Conservation (phyloP, 2,113 vertebrate genomes). For the Oryzias woworae region DNA sequence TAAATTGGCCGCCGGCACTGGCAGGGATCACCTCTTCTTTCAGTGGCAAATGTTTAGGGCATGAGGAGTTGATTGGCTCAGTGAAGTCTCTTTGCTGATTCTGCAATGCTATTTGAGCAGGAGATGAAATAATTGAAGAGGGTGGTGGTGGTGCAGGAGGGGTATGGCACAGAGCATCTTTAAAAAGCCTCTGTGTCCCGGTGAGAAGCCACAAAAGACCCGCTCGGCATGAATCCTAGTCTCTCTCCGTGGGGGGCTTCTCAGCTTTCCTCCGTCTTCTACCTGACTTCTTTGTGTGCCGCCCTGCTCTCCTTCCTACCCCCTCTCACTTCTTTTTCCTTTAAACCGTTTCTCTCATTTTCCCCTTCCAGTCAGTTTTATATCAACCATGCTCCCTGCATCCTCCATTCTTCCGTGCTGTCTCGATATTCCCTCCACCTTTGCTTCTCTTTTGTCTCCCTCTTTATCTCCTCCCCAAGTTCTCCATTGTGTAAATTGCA, state of each 20-base stretch:
- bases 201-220: slow-evolving; percentile 55
- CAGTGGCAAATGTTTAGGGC: slow-evolving; percentile 40
- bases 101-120: slow-evolving; percentile 35
- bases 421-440: slow-evolving; percentile 4
- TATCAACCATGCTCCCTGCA: slow-evolving; percentile 29
- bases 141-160: slow-evolving; percentile 29
- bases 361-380: slow-evolving; percentile 39
- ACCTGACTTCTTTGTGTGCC: slow-evolving; percentile 25
- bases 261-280: slow-evolving; percentile 36
- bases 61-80: slow-evolving; percentile 42
- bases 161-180: slow-evolving; percentile 54
- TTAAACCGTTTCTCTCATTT: slow-evolving; percentile 43
- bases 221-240: slow-evolving; percentile 40
- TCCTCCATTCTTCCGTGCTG: slow-evolving; percentile 32
- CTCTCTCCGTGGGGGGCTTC: slow-evolving; percentile 29
- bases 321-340: slow-evolving; percentile 33
- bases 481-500: slow-evolving; percentile 56
- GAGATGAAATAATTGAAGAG: slow-evolving; percentile 47
- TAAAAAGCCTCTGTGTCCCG: slow-evolving; percentile 61
- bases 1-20: slow-evolving; percentile 35
- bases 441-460: slow-evolving; percentile 9
- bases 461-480: slow-evolving; percentile 31
- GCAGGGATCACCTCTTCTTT: slow-evolving; percentile 51
- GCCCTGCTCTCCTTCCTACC: slow-evolving; percentile 14
- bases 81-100: slow-evolving; percentile 50